These are phyloP conservation scores for Limenitis camilla DNA, from an alignment of 2,888 invertebrate species.

Conservation along the genomic window DNA sequence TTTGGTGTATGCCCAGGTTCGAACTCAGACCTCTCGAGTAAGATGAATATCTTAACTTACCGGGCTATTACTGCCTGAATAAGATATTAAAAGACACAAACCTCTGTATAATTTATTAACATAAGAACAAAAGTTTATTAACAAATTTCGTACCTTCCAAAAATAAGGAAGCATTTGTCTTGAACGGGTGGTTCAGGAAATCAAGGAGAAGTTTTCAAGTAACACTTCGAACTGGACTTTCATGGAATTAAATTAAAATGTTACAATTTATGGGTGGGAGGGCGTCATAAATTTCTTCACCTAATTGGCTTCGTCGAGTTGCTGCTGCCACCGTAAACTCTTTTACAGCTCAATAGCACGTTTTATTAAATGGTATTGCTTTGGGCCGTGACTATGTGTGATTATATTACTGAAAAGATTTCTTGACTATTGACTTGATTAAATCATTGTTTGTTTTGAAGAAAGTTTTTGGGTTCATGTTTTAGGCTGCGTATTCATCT, in stretches of 20 bases:
- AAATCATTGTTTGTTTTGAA: no score
- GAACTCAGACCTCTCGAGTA: no score
- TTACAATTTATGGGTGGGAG: constrained; percentile 60
- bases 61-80: no score
- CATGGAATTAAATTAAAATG: constrained; percentile 66
- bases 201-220: constrained; percentile 34
- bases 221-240: constrained; percentile 39
- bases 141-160: neutral
- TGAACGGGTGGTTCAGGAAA: constrained; percentile 21
- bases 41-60: no score
- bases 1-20: no score
- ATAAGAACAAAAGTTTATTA: no score
- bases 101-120: no score
- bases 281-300: constrained; percentile 59
- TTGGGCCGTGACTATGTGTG: constrained; percentile 12
- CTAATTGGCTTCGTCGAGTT: constrained; percentile 64
- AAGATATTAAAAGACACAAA: no score
- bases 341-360: constrained; percentile 50
- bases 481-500: no score
- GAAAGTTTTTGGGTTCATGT: no score
- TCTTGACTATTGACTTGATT: no score
- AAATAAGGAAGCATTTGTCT: constrained; percentile 15
- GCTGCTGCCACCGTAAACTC: constrained; percentile 56
- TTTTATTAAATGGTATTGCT: constrained; percentile 26
- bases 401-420: neutral